Conservation (phyloP, 2,797 vertebrate species). For the Melanotaenia parkinsoni region DNA sequence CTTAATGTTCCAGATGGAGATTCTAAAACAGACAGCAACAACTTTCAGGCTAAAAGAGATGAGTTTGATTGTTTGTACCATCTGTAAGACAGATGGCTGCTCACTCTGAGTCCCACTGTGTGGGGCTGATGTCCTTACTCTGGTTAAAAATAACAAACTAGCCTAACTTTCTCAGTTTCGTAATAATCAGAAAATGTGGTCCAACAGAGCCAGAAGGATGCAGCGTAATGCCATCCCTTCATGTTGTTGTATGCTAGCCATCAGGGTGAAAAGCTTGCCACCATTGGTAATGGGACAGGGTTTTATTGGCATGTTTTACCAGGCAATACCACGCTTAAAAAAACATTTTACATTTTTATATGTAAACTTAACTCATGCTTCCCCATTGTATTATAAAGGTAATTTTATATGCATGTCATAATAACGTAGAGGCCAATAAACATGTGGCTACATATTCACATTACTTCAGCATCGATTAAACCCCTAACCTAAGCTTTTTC, state of each 20-base stretch:
- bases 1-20: neutral
- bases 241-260: no score
- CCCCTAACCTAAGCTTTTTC: neutral
- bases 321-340: neutral
- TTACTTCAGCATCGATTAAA: neutral
- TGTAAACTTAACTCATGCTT: neutral
- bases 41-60: neutral
- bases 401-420: neutral
- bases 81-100: no score
- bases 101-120: no score
- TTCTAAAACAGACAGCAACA: neutral
- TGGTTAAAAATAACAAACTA: neutral
- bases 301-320: neutral
- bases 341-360: neutral
- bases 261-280: neutral
- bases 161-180: neutral
- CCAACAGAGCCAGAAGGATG: neutral
- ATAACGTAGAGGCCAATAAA: neutral
- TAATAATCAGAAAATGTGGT: neutral
- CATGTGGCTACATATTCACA: neutral
- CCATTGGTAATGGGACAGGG: neutral
- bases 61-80: no score
- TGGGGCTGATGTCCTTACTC: neutral
- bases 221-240: neutral
- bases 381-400: neutral